A percentile compares a stretch with the other conserved stretches of the same genome.
Conservation (phyloP, 2,113 vertebrate genomes). For the Ophthalmolycus amberensis region DNA sequence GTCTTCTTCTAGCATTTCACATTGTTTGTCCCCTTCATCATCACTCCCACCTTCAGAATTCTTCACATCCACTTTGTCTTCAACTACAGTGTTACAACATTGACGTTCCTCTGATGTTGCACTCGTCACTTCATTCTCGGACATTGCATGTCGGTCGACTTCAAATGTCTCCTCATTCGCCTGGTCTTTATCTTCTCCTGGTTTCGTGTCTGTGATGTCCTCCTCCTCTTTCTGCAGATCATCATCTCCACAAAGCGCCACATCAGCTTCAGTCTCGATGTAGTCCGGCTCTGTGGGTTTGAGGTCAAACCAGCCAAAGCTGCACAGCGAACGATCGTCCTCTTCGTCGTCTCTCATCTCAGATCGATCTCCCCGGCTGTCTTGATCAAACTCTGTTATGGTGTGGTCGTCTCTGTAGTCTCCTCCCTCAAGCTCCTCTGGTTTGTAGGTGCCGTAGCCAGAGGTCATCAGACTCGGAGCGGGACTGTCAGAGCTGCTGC, state of each 20-base stretch:
- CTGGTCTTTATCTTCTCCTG: background rate
- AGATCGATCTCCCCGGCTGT: conserved; percentile 57
- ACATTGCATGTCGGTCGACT: background rate
- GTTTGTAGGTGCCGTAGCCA: conserved; percentile 75
- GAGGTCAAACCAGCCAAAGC: conserved; percentile 31
- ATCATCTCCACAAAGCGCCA: background rate
- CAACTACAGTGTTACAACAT: background rate
- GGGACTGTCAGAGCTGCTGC: conserved; percentile 54
- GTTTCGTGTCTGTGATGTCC: background rate
- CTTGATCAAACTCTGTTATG: conserved; percentile 61
- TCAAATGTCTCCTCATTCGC: background rate
- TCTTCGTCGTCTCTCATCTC: conserved; percentile 53
- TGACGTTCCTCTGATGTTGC: background rate
- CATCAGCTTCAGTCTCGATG: background rate
- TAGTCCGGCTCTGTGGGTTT: conserved; percentile 5
- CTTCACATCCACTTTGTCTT: background rate
- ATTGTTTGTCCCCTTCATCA: too few species aligned
- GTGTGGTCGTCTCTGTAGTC: conserved; percentile 69
- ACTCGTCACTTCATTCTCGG: background rate
- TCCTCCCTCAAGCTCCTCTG: conserved; percentile 65
- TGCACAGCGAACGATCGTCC: conserved; percentile 20
- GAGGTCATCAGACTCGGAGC: conserved; percentile 76
- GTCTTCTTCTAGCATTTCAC: background rate
- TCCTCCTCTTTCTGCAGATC: background rate
- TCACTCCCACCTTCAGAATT: background rate